These are phyloP conservation scores for Proterorhinus semilunaris DNA, from an alignment of 2,113 vertebrate genomes.

Conservation along the genomic window DNA sequence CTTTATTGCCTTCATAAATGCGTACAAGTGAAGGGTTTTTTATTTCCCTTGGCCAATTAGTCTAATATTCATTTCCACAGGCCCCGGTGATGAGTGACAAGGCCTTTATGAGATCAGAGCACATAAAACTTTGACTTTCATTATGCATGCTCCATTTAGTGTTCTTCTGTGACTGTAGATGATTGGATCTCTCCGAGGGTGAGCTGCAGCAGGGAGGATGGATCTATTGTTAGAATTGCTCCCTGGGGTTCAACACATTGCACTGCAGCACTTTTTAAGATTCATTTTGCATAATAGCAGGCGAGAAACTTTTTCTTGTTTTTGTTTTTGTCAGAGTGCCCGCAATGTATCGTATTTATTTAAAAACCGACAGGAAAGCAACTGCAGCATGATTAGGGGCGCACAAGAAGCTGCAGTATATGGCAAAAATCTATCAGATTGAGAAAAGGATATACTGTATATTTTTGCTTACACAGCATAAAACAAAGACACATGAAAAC, in stretches of 20 bases:
- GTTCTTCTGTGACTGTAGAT: constrained; percentile 18
- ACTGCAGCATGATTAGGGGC: no score
- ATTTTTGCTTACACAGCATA: no score
- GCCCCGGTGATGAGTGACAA: neutral
- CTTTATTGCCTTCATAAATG: constrained; percentile 45
- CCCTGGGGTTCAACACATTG: constrained; percentile 35
- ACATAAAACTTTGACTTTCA: constrained; percentile 23
- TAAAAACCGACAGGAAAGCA: neutral
- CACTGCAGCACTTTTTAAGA: constrained; percentile 20
- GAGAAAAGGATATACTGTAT: no score
- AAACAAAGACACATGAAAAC: no score
- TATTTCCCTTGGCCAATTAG: constrained; percentile 18
- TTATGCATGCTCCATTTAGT: constrained; percentile 33
- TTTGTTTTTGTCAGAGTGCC: neutral
- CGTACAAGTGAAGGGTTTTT: constrained; percentile 22
- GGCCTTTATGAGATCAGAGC: constrained; percentile 24
- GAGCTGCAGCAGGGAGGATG: constrained; percentile 40
- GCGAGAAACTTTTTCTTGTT: neutral
- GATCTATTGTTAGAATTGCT: constrained; percentile 60
- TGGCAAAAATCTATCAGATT: no score
- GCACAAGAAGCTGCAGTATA: no score
- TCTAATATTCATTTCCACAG: constrained; percentile 19
- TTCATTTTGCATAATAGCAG: constrained; percentile 26
- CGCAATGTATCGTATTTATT: neutral
- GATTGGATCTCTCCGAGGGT: constrained; percentile 46